These are phyloP conservation scores for Amphimallon solstitiale DNA, from an alignment of 2,888 invertebrate species.

Conservation along the genomic window DNA sequence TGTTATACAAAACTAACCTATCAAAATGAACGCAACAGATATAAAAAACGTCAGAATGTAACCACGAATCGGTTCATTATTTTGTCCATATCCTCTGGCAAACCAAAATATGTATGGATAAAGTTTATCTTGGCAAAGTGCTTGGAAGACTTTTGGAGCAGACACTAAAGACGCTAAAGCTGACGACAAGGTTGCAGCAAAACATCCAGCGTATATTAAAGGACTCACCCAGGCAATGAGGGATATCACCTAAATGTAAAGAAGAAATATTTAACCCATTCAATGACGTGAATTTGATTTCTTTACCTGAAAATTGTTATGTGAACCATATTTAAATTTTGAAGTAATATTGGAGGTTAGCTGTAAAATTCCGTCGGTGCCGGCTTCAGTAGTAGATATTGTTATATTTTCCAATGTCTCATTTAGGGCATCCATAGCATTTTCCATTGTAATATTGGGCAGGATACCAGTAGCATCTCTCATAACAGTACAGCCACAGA, in stretches of 20 bases:
- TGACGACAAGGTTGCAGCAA: slow-evolving; percentile 96
- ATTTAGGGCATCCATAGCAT: not conserved
- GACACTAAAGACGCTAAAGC: slow-evolving; percentile 96
- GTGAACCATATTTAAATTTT: slow-evolving; percentile 76
- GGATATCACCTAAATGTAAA: slow-evolving; percentile 76
- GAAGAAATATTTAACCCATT: not conserved
- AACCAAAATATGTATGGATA: slow-evolving; percentile 94
- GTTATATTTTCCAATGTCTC: slow-evolving; percentile 15
- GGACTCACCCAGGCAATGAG: slow-evolving; percentile 88
- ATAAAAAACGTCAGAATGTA: slow-evolving; percentile 94
- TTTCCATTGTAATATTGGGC: not conserved
- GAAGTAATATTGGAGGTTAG: slow-evolving; percentile 61
- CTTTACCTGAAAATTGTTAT: slow-evolving; percentile 80
- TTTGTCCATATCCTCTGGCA: slow-evolving; percentile 85
- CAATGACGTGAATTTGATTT: not conserved
- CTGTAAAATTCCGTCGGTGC: slow-evolving; percentile 68
- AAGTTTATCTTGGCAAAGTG: slow-evolving; percentile 92
- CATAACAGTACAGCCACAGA: slow-evolving; percentile 79
- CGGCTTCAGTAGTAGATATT: slow-evolving; percentile 40
- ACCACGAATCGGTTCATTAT: slow-evolving; percentile 86
- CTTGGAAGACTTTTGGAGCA: slow-evolving; percentile 94
- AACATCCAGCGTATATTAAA: slow-evolving; percentile 95
- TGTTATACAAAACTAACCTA: slow-evolving; percentile 83
- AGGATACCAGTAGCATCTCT: slow-evolving; percentile 79
- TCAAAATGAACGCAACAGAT: slow-evolving; percentile 84